These are phyloP conservation scores for Tenthredo livida DNA, from an alignment of 2,888 invertebrate genomes.

Conservation along the genomic window DNA sequence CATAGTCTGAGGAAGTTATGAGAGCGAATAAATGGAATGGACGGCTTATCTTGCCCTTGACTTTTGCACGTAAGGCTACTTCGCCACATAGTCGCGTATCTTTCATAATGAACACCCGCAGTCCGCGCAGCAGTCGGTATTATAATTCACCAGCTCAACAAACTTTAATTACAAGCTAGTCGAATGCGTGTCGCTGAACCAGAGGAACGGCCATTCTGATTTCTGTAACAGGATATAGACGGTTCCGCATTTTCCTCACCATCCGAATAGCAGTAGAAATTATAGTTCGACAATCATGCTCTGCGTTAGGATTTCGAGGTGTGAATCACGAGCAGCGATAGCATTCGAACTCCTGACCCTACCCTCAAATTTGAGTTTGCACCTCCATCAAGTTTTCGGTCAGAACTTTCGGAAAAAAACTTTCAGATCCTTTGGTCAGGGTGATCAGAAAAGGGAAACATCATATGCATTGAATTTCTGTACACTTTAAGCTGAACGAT, in stretches of 20 bases:
- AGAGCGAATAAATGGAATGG: background rate
- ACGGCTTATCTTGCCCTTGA: conserved; percentile 27
- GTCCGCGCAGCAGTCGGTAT: background rate
- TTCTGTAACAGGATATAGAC: background rate
- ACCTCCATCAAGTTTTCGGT: no score
- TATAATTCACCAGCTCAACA: background rate
- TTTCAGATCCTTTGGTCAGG: no score
- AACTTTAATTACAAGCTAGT: background rate
- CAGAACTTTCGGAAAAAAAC: no score
- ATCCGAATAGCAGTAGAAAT: no score
- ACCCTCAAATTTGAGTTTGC: no score
- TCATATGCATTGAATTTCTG: background rate
- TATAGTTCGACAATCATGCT: background rate
- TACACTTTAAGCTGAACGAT: background rate
- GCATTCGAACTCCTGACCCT: no score
- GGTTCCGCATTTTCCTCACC: background rate
- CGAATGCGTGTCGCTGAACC: background rate
- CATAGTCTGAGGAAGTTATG: conserved; percentile 16
- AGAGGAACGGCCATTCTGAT: background rate
- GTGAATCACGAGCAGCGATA: no score
- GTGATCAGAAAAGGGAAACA: no score
- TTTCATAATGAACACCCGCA: background rate
- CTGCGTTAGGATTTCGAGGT: no score
- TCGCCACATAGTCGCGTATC: background rate
- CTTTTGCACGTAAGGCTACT: background rate